phyloP scores from a whole-genome alignment of 2,888 invertebrate species.

The Stenchaetothrips biformis region DNA sequence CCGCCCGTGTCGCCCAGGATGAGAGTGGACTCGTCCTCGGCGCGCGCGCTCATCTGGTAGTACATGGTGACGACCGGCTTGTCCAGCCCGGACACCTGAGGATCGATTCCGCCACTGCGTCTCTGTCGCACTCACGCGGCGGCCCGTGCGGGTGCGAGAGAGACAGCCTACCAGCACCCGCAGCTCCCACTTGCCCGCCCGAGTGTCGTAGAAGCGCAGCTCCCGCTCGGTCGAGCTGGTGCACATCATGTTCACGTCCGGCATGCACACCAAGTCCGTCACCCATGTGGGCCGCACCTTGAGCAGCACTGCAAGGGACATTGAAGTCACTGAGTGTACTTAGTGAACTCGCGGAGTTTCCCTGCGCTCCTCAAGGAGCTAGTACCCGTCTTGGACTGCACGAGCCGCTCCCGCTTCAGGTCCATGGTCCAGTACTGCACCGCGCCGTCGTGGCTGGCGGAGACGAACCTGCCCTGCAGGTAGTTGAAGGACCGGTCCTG shows the following conservation, averaged over 20 bases:
- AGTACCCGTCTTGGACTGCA: slow-evolving; percentile 48
- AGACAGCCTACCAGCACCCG: slow-evolving; percentile 52
- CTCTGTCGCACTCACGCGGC: background rate
- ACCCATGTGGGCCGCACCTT: slow-evolving; percentile 57
- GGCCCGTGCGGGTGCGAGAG: background rate
- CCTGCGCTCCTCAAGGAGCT: too few species aligned
- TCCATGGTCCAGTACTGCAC: slow-evolving; percentile 74
- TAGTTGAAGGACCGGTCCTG: slow-evolving; percentile 55
- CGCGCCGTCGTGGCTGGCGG: slow-evolving; percentile 69
- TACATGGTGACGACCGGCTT: slow-evolving; percentile 43
- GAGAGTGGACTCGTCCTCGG: slow-evolving; percentile 57
- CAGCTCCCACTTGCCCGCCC: slow-evolving; percentile 66
- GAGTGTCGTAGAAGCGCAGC: slow-evolving; percentile 73
- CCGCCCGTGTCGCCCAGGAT: slow-evolving; percentile 72
- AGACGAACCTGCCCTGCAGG: slow-evolving; percentile 64
- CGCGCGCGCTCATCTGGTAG: slow-evolving; percentile 57
- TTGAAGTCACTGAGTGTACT: too few species aligned
- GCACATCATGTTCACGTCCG: slow-evolving; percentile 72
- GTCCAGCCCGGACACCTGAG: slow-evolving; percentile 33
- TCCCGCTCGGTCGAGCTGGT: slow-evolving; percentile 73
- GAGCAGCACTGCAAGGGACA: background rate
- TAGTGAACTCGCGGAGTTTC: too few species aligned
- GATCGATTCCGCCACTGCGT: too few species aligned
- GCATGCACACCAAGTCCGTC: slow-evolving; percentile 65
- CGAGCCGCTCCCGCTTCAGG: slow-evolving; percentile 59